Evolutionary conservation across 1,140 invertebrate genomes (phyloP).

Genomic region (Conopomorpha cramerella): DNA sequence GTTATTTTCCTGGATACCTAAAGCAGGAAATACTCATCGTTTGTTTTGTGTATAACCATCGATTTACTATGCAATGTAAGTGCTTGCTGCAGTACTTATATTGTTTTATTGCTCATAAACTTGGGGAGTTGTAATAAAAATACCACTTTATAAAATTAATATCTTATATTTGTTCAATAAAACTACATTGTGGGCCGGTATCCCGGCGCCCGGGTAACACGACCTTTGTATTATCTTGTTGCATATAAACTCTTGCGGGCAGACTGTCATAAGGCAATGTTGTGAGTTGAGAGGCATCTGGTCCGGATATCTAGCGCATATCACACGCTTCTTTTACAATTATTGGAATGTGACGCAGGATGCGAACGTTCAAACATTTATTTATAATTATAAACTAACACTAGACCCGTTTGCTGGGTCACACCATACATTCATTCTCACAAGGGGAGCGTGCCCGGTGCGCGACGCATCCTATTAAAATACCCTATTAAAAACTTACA

Average conservation of each 20-base stretch:
- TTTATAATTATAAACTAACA: slow-evolving; percentile 24
- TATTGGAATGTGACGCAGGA: slow-evolving; percentile 56
- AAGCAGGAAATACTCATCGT: too few relatives aligned
- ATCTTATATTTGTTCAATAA: slow-evolving; percentile 60
- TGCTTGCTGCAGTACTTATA: too few relatives aligned
- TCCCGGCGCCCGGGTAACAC: slow-evolving; percentile 57
- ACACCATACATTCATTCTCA: slow-evolving; percentile 24
- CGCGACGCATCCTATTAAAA: too few relatives aligned
- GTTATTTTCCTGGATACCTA: too few relatives aligned
- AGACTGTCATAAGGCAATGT: slow-evolving; percentile 58
- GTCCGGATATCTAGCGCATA: slow-evolving; percentile 28
- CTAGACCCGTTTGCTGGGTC: slow-evolving; percentile 22
- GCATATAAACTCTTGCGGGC: slow-evolving; percentile 58
- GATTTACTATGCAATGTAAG: too few relatives aligned
- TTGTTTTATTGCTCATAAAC: not conserved
- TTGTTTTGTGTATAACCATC: too few relatives aligned
- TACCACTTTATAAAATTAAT: slow-evolving; percentile 58
- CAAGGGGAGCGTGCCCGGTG: too few relatives aligned
- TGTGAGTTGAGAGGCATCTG: slow-evolving; percentile 35
- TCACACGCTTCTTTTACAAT: slow-evolving; percentile 36
- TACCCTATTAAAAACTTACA: slow-evolving; percentile 63
- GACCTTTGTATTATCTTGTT: slow-evolving; percentile 59
- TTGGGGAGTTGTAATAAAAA: slow-evolving; percentile 23
- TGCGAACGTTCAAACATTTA: slow-evolving; percentile 41
- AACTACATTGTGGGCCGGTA: slow-evolving; percentile 59